Evolutionary conservation across 35 echinoderm and acorn worm species (phyloP).

Genomic region (Lytechinus pictus): DNA sequence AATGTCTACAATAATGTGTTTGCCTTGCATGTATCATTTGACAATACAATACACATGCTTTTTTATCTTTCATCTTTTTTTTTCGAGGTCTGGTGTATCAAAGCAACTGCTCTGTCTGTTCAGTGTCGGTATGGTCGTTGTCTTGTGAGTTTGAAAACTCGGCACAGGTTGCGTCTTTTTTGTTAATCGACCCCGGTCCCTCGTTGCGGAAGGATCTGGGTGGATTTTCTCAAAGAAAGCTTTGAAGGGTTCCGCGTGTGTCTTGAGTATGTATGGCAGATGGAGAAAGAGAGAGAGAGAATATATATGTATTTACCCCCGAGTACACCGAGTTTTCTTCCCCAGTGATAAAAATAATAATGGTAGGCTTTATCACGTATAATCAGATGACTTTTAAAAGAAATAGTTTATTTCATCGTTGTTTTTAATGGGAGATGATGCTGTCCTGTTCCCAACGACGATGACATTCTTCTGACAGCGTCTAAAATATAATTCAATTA

Average conservation of each 20-base stretch:
- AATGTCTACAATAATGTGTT: not conserved
- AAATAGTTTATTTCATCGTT: too few relatives aligned
- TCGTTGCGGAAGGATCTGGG: slow-evolving; percentile 26
- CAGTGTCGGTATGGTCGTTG: not conserved
- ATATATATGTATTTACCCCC: not conserved
- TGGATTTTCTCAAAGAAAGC: slow-evolving; percentile 37
- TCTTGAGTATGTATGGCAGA: slow-evolving; percentile 22
- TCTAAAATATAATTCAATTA: too few relatives aligned
- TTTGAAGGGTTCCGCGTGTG: slow-evolving; percentile 31
- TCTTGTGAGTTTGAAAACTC: slow-evolving; percentile 28
- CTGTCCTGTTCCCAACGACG: too few relatives aligned
- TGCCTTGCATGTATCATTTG: not conserved
- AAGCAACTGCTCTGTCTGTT: slow-evolving; percentile 16
- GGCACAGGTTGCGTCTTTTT: slow-evolving; percentile 30
- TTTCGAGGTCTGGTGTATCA: not conserved
- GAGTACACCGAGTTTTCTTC: not conserved
- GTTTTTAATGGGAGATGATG: too few relatives aligned
- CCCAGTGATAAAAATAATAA: not conserved
- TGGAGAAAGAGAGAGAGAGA: not conserved
- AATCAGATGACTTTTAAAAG: too few relatives aligned
- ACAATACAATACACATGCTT: not conserved
- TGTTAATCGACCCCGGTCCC: slow-evolving; percentile 26
- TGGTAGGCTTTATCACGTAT: not conserved
- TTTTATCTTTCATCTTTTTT: not conserved
- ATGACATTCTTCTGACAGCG: too few relatives aligned